Evolutionary conservation across 2,797 vertebrate species (phyloP).

Genomic region (Erethizon dorsatum): DNA sequence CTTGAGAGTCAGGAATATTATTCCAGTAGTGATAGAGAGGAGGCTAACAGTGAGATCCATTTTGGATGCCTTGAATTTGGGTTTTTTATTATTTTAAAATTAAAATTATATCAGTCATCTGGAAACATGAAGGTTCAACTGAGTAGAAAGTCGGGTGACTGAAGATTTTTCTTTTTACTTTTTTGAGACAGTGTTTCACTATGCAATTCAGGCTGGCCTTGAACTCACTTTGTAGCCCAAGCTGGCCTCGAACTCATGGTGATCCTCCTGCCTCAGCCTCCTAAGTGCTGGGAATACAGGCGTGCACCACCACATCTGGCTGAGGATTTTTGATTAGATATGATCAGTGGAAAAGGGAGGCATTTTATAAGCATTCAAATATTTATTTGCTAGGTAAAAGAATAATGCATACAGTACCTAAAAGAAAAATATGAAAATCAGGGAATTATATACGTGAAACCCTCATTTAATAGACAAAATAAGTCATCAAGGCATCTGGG

Average conservation of each 20-base stretch:
- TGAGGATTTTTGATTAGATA: neutral
- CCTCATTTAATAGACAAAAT: neutral
- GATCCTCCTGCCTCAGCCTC: neutral
- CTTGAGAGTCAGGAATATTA: neutral
- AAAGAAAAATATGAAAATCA: neutral
- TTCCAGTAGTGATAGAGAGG: neutral
- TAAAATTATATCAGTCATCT: neutral
- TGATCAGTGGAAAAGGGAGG: neutral
- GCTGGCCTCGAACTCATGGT: neutral
- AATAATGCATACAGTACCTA: neutral
- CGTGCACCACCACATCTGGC: too few species aligned
- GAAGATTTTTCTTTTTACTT: neutral
- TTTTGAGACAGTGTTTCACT: neutral
- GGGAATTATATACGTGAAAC: neutral
- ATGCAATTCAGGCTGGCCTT: neutral
- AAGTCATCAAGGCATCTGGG: neutral
- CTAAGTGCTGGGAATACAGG: neutral
- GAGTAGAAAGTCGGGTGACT: neutral
- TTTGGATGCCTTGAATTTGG: neutral
- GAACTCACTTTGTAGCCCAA: neutral
- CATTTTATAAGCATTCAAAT: neutral
- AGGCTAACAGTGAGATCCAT: neutral
- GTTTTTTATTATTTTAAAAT: neutral
- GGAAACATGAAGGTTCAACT: neutral
- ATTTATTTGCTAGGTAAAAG: constrained; percentile 22